These are phyloP conservation scores for Prietella phreatophila DNA, from an alignment of 2,113 vertebrate species.

Conservation along the genomic window DNA sequence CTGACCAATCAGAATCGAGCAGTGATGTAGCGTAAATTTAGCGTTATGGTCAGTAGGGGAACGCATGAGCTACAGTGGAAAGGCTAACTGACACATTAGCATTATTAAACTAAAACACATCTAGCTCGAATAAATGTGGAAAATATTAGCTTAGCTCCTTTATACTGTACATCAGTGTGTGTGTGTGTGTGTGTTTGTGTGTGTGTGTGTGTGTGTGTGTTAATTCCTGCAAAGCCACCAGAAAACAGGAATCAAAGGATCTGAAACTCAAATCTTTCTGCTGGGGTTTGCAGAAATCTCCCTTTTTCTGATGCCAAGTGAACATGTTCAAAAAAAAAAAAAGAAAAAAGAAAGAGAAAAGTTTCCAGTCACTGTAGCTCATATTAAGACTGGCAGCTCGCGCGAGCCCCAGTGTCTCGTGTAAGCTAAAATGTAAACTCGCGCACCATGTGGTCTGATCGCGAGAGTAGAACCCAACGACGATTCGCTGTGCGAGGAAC, in stretches of 20 bases:
- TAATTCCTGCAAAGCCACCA: not conserved
- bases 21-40: not conserved
- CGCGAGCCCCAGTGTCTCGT: slow-evolving; percentile 19
- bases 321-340: slow-evolving; percentile 10
- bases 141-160: not conserved
- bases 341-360: not conserved
- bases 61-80: not conserved
- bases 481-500: not conserved
- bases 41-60: not conserved
- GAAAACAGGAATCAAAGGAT: slow-evolving; percentile 24
- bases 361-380: slow-evolving; percentile 4
- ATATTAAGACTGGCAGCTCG: slow-evolving; percentile 27
- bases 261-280: slow-evolving; percentile 8
- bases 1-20: not conserved
- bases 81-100: not conserved
- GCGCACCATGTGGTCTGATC: slow-evolving; percentile 28
- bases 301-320: slow-evolving; percentile 22
- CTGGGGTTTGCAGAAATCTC: slow-evolving; percentile 22
- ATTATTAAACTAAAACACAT: not conserved
- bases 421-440: slow-evolving; percentile 25
- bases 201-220: slow-evolving; percentile 2
- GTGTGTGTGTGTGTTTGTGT: not conserved
- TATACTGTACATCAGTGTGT: not conserved
- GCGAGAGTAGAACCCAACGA: not conserved
- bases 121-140: not conserved